Base-by-base conservation (phyloP, 2,888 invertebrate genomes). In the Tiliacea aurago region DNA sequence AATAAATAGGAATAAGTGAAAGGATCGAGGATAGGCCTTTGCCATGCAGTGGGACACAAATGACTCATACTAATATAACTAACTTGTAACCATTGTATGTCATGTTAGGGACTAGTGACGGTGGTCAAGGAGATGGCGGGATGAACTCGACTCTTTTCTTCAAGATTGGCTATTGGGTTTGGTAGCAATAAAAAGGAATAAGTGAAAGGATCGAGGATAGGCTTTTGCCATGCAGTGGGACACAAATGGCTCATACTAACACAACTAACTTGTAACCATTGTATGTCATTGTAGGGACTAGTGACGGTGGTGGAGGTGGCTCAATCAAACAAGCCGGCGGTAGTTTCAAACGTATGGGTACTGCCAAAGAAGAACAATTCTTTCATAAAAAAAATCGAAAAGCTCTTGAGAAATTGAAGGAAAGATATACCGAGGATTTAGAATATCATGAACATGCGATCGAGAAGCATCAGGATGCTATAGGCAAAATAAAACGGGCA, bases 311-410 rank as follows among this genome's bases (percentile, higher is more conserved):
- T 28, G 20, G 33, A 51, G 23, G 49, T 0, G 77, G 77, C 10
- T 6, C 65, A 13, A 78, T 78, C 9, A 78, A 62, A 51, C 10
- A 70, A 23, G 78, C 59, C 2, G 79, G 66, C 1, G 79, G 79
- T 37, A 62, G 47, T 23, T 78, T 78, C 43, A 20, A 41, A 41
- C 11, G 18, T 0, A 72, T 15, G 28, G 71, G 59, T 6, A 33
- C 4, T 18, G 59, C 71, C 11, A 65, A 59, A 61, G 78, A 78
- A 53, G 70, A 71, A n/a, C 72, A 65, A 47, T 71, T 23, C n/a
- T 71, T 71, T 13, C 28, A 55, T 15, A 65, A 78, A 20, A 28
- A 78, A n/a, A 55, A 78, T n/a, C 5, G 9, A 33, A 0, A 47
- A 68, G 0, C 47, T 5, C 4, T 76, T 2, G 3, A n/a, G 2